Conservation (phyloP, 2,113 vertebrate genomes). For the Axis porcinus region DNA sequence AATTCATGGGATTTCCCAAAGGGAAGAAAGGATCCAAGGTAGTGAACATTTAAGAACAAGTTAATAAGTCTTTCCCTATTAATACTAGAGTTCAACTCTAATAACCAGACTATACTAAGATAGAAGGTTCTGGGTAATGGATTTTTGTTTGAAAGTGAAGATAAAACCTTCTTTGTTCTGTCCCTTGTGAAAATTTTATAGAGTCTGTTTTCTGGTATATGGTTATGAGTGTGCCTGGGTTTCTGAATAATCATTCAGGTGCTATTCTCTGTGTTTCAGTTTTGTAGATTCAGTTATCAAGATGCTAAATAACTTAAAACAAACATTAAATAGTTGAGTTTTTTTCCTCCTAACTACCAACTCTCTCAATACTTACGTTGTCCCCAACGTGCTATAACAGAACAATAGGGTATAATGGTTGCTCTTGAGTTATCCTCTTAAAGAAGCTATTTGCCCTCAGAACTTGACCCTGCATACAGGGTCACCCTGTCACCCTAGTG, state of each 20-base stretch:
- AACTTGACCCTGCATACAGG: neutral
- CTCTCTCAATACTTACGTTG: neutral
- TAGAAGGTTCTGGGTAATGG: neutral
- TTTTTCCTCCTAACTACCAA: neutral
- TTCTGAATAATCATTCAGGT: neutral
- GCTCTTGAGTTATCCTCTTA: neutral
- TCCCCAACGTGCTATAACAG: neutral
- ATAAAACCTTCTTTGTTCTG: neutral
- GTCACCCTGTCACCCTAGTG: neutral
- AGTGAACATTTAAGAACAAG: slow-evolving; percentile 59
- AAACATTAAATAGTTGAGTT: neutral
- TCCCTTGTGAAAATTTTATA: neutral
- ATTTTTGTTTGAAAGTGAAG: neutral
- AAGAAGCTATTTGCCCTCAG: slow-evolving; percentile 11
- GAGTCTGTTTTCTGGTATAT: neutral
- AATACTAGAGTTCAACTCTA: slow-evolving; percentile 29
- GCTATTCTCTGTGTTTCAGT: slow-evolving; percentile 7
- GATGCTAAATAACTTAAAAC: slow-evolving; percentile 18
- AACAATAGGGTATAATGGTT: neutral
- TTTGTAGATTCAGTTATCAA: slow-evolving; percentile 31
- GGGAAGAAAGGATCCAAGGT: slow-evolving; percentile 91
- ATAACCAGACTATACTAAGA: neutral
- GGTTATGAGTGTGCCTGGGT: neutral
- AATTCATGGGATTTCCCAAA: slow-evolving; percentile 91
- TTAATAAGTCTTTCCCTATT: neutral